Base-by-base conservation (phyloP, 1,140 invertebrate species). In the Babylonia areolata region DNA sequence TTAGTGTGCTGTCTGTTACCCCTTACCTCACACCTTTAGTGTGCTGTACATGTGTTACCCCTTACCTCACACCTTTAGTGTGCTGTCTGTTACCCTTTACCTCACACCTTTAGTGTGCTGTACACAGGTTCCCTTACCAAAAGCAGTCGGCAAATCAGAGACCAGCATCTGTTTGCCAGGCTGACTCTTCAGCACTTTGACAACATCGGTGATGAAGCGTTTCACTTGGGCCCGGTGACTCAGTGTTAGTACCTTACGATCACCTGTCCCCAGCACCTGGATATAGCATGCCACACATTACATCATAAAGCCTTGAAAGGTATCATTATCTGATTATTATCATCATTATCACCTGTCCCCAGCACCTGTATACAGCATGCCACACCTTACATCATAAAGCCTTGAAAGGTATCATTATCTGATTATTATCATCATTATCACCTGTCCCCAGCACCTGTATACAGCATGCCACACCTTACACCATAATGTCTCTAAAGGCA, bases 241-340 rank as follows among this genome's bases (percentile, higher is more conserved):
- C 17, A 99, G 94, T 0, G 98, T 99, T 33, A 99, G 96, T 11
- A 97, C 95, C 33, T 97, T 96, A 89, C 97, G 96, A 84, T 97
- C 96, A 31, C 97, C 98, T 89, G 98, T 97, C 0, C 98, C 98
- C 91, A 99, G 96, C 3, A 98, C 97, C 97, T 97, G 90, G 2
- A 90, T 93, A 86, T 42, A 64, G 23, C 20, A 64, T 23, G 28
- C 5, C 15, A 64, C 5, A 64, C 17, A 51, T 51, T 20, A 51
- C 6, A 11, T 51, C 9, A 51, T 51, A 6, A 51, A 99, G 94
- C 95, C n/a, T n/a, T n/a, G n/a, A n/a, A n/a, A n/a, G n/a, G n/a
- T n/a, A n/a, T n/a, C n/a, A n/a, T n/a, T n/a, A n/a, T n/a, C n/a
- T n/a, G n/a, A n/a, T n/a, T n/a, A n/a, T n/a, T n/a, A n/a, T n/a